Conservation (phyloP, 2,888 invertebrate species). For the Drosophila hawaiiensis region DNA sequence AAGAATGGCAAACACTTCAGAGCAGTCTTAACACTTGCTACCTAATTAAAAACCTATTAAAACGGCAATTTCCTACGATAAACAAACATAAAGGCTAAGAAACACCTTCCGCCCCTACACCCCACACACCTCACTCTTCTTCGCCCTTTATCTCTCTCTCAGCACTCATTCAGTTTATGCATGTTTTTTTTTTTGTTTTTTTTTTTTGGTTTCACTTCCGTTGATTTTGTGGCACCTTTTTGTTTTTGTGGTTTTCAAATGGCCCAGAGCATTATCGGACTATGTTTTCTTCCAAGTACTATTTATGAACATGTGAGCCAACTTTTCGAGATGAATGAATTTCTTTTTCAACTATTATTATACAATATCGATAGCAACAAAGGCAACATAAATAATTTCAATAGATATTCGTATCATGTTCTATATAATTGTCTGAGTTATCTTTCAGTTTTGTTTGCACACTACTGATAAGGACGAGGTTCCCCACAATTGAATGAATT, state of each 20-base stretch:
- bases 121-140: neutral
- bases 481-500: slow-evolving; percentile 28
- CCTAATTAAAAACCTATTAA: slow-evolving; percentile 66
- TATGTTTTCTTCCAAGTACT: neutral
- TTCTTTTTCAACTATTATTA: slow-evolving; percentile 2
- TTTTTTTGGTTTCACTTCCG: slow-evolving; percentile 37
- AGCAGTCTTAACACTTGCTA: slow-evolving; percentile 27
- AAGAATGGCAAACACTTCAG: slow-evolving; percentile 20
- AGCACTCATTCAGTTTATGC: neutral
- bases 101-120: neutral
- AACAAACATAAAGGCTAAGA: slow-evolving; percentile 12
- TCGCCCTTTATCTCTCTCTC: neutral
- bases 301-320: neutral
- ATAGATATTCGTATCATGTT: slow-evolving; percentile 45
- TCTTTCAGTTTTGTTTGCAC: slow-evolving; percentile 47
- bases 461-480: slow-evolving; percentile 32
- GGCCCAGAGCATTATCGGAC: slow-evolving; percentile 8
- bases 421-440: slow-evolving; percentile 42
- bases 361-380: slow-evolving; percentile 20
- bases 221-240: slow-evolving; percentile 20
- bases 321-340: neutral
- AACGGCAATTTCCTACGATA: slow-evolving; percentile 45
- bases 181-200: slow-evolving; percentile 1
- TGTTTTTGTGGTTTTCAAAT: slow-evolving; percentile 23
- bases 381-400: slow-evolving; percentile 35